Conservation (phyloP, 2,888 invertebrate genomes). For the Philereme vetulata region DNA sequence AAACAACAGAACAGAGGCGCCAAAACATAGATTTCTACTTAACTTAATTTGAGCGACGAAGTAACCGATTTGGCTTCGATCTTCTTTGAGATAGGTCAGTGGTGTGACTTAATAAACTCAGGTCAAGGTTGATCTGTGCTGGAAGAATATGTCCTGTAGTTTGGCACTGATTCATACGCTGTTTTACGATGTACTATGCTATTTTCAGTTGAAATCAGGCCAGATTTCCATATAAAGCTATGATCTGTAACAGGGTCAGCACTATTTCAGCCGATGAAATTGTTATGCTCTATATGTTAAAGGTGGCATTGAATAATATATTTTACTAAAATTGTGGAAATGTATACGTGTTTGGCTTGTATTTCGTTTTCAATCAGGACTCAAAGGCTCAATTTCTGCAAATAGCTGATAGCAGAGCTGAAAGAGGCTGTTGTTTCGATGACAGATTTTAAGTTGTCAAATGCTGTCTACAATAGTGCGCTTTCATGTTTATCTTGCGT, state of each 20-base stretch:
- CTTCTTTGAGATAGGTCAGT: constrained; percentile 15
- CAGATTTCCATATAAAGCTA: constrained; percentile 7
- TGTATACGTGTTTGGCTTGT: too few relatives aligned
- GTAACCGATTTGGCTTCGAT: constrained; percentile 9
- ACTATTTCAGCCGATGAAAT: background rate
- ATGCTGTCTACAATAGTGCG: too few relatives aligned
- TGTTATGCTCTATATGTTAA: background rate
- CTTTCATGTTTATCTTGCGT: too few relatives aligned
- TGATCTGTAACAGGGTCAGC: constrained; percentile 4
- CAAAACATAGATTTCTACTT: constrained; percentile 9
- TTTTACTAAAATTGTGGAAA: background rate
- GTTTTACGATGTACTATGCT: constrained; percentile 4
- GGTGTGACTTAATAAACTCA: constrained; percentile 8
- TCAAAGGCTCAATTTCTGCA: too few relatives aligned
- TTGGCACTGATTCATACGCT: constrained; percentile 17
- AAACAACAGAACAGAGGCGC: background rate
- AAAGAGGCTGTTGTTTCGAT: too few relatives aligned
- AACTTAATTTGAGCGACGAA: constrained; percentile 10
- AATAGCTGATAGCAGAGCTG: too few relatives aligned
- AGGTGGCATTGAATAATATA: background rate
- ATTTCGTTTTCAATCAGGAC: too few relatives aligned
- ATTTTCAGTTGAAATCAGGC: constrained; percentile 14
- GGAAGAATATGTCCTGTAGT: constrained; percentile 7
- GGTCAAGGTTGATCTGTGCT: constrained; percentile 17
- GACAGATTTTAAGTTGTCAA: too few relatives aligned